Evolutionary conservation across 1,140 invertebrate genomes (phyloP).

Genomic region (Drosophila elegans): DNA sequence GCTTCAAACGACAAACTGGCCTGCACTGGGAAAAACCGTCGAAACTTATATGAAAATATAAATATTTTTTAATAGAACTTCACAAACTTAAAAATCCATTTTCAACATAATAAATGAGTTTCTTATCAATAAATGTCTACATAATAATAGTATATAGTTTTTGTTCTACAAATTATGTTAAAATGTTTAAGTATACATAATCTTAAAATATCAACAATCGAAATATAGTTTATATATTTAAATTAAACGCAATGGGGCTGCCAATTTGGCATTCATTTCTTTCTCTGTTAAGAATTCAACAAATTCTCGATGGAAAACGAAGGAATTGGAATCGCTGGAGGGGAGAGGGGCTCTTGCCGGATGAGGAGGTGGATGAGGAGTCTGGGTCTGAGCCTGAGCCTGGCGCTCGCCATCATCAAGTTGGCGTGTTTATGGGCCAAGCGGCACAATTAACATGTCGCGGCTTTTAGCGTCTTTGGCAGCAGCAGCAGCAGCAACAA

Average conservation of each 20-base stretch:
- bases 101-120: no score
- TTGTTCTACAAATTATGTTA: no score
- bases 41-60: neutral
- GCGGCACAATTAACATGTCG: constrained; percentile 84
- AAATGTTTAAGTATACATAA: no score
- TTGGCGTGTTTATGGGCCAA: constrained; percentile 83
- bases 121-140: no score
- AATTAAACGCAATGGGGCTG: neutral
- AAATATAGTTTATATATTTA: neutral
- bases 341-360: neutral
- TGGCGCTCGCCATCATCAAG: constrained; percentile 83
- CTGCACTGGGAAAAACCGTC: neutral
- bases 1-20: constrained; percentile 24
- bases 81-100: no score
- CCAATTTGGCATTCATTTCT: neutral
- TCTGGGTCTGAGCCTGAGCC: constrained; percentile 60
- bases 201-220: no score
- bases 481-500: constrained; percentile 28
- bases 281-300: constrained; percentile 4
- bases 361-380: constrained; percentile 11
- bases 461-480: constrained; percentile 78
- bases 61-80: neutral
- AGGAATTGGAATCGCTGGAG: constrained; percentile 8
- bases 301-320: constrained; percentile 21
- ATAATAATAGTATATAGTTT: no score